A percentile compares a stretch with the other conserved stretches of the same genome.
Conservation (phyloP, 2,888 invertebrate species). For the Cancer borealis region DNA sequence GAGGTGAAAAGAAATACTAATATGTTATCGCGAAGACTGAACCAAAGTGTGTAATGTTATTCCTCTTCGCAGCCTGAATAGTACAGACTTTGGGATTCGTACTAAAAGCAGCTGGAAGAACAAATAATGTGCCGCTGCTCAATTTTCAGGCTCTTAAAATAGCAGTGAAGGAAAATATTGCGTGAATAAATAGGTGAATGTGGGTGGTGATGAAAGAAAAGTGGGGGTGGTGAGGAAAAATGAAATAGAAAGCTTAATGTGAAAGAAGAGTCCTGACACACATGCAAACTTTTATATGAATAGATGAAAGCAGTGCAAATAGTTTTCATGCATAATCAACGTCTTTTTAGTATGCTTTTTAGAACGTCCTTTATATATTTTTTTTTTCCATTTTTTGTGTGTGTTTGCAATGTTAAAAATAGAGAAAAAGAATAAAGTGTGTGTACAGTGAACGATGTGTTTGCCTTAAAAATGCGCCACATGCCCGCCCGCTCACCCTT, state of each 20-base stretch:
- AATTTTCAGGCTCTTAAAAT: not conserved
- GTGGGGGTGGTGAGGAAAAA: not conserved
- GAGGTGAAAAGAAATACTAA: not conserved
- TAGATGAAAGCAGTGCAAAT: not conserved
- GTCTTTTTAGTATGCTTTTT: not conserved
- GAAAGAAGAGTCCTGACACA: not conserved
- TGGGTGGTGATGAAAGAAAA: not conserved
- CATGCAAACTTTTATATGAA: constrained; percentile 21
- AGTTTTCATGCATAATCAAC: not conserved
- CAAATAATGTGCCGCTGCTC: not conserved
- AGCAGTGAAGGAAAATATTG: not conserved
- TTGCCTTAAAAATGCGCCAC: not conserved
- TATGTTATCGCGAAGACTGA: not conserved
- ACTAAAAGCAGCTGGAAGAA: not conserved
- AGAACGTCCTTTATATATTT: not conserved
- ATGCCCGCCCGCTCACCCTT: not conserved
- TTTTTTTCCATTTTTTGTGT: too few relatives aligned
- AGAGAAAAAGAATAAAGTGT: not conserved
- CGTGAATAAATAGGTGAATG: not conserved
- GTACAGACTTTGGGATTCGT: not conserved
- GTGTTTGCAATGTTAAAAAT: not conserved
- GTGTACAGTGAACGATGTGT: not conserved
- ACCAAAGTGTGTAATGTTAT: not conserved
- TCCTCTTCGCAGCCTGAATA: not conserved
- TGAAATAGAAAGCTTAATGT: not conserved